phyloP scores from a whole-genome alignment of 2,113 vertebrate species.

The Pan troglodytes region DNA sequence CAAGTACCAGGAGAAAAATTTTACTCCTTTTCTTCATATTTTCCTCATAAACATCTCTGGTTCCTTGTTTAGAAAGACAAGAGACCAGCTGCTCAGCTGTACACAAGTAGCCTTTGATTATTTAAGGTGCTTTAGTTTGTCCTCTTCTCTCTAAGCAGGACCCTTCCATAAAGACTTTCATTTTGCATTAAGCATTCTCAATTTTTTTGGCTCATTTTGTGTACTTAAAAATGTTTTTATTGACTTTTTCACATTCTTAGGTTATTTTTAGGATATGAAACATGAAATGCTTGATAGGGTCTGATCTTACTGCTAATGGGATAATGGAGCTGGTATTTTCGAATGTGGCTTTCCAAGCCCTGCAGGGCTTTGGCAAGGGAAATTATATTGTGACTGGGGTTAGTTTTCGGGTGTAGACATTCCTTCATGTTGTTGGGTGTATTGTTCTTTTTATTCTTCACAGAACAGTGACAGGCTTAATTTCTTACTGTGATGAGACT shows the following conservation, averaged over 20 bases:
- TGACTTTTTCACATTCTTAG: background rate
- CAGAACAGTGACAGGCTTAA: background rate
- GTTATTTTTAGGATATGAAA: background rate
- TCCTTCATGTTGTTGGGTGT: background rate
- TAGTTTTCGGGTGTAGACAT: background rate
- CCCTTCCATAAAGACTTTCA: background rate
- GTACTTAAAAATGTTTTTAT: background rate
- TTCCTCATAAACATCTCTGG: background rate
- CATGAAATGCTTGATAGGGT: background rate
- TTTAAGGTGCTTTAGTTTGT: background rate
- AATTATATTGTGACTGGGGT: background rate
- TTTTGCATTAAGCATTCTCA: background rate
- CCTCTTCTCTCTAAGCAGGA: background rate
- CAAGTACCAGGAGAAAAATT: background rate
- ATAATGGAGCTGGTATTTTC: background rate
- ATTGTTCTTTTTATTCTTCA: background rate
- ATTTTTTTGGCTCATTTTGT: background rate
- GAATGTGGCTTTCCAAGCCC: background rate
- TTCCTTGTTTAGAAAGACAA: background rate
- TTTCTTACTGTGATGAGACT: background rate
- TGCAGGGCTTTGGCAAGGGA: background rate
- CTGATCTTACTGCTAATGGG: background rate
- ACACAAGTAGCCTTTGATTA: background rate
- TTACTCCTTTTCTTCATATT: background rate
- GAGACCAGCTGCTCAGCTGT: background rate